These are phyloP conservation scores for Acrobasis suavella DNA, from an alignment of 2,888 invertebrate species.

Conservation along the genomic window DNA sequence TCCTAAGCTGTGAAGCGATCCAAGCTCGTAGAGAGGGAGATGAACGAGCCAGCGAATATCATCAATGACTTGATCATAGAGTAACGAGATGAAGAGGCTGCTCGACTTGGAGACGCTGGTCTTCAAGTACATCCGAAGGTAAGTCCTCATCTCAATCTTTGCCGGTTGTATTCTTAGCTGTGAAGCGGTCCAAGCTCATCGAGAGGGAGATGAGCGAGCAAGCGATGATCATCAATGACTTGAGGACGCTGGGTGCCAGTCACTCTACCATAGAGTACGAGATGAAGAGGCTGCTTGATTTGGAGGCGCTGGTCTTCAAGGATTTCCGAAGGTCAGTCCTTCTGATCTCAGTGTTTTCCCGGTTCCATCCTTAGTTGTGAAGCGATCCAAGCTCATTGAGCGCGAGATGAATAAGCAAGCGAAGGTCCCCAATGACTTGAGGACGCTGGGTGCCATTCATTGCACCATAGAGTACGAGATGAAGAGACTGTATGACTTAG, in stretches of 20 bases:
- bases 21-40: no score
- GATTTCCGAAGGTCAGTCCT: conserved; percentile 95
- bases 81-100: no score
- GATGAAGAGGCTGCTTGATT: conserved; percentile 93
- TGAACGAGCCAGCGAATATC: no score
- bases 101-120: no score
- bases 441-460: conserved; percentile 93
- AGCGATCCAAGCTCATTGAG: conserved; percentile 95
- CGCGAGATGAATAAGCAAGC: conserved; percentile 99
- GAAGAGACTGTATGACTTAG: conserved; percentile 94
- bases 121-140: no score
- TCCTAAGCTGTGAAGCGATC: no score
- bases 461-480: conserved; percentile 96
- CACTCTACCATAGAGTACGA: conserved; percentile 96
- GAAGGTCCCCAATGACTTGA: conserved; percentile 95
- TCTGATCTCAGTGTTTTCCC: no score
- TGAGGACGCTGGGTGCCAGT: conserved; percentile 93
- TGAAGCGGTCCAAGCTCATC: conserved; percentile 94
- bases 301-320: conserved; percentile 96
- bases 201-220: conserved; percentile 99
- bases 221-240: conserved; percentile 96
- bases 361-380: no score
- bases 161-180: no score
- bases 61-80: no score
- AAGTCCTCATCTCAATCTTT: no score